Conservation (phyloP, 2,888 invertebrate species). For the Ichneumoninae sp. region DNA sequence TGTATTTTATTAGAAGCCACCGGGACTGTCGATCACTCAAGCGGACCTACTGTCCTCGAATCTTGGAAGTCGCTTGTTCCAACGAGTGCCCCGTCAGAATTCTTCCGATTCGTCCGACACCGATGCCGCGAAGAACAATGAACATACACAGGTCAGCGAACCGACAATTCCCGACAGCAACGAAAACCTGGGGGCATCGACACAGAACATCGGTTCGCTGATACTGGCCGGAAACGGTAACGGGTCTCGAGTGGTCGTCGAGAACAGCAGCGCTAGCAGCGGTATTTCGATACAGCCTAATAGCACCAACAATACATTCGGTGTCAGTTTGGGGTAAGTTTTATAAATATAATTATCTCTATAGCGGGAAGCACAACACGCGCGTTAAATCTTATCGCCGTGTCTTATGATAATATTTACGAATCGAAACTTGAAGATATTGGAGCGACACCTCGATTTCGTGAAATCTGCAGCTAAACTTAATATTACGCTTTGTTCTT, state of each 20-base stretch:
- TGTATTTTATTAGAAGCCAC: constrained; percentile 86
- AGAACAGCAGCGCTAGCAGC: constrained; percentile 70
- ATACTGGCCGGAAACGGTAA: constrained; percentile 51
- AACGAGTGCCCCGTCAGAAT: constrained; percentile 71
- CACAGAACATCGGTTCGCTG: constrained; percentile 60
- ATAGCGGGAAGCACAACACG: neutral
- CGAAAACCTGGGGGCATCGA: constrained; percentile 44
- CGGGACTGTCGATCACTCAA: constrained; percentile 87
- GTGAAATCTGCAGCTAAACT: neutral
- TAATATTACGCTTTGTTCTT: neutral
- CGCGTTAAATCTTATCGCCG: neutral
- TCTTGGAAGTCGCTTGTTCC: constrained; percentile 72
- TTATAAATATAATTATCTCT: constrained; percentile 13
- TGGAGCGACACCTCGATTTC: neutral
- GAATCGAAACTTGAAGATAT: neutral
- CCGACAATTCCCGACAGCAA: constrained; percentile 21
- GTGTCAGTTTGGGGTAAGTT: constrained; percentile 75
- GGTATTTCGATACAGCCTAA: constrained; percentile 77
- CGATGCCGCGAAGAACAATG: constrained; percentile 68
- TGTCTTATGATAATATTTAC: neutral
- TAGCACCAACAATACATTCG: constrained; percentile 72
- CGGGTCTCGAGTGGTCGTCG: constrained; percentile 39
- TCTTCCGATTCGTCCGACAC: constrained; percentile 75
- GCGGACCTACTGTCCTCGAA: constrained; percentile 74
- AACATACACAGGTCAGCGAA: constrained; percentile 36